Evolutionary conservation across 2,113 vertebrate genomes (phyloP).

Genomic region (Rhipidura dahli): DNA sequence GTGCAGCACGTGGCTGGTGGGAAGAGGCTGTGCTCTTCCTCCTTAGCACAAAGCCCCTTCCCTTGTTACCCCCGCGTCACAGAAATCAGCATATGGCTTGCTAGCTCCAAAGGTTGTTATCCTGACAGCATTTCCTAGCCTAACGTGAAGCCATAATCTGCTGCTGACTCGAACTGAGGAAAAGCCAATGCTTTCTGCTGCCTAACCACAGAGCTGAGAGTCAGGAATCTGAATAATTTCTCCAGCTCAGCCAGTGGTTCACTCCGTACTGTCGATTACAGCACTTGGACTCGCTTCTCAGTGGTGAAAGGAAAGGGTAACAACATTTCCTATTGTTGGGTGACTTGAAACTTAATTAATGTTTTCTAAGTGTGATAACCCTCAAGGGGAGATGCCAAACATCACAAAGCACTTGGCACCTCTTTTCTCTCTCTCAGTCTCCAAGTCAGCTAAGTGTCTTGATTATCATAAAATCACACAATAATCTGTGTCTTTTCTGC

Average conservation of each 20-base stretch:
- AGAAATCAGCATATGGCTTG: slow-evolving; percentile 45
- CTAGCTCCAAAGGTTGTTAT: slow-evolving; percentile 19
- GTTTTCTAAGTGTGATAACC: slow-evolving; percentile 25
- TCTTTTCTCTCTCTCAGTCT: background rate
- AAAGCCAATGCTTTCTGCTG: slow-evolving; percentile 25
- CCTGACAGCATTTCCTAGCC: slow-evolving; percentile 15
- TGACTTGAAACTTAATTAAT: slow-evolving; percentile 54
- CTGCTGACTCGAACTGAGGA: slow-evolving; percentile 24
- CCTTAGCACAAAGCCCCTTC: background rate
- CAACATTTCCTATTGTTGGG: background rate
- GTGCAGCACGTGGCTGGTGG: background rate
- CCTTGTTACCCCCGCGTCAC: background rate
- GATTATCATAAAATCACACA: slow-evolving; percentile 45
- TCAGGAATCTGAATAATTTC: background rate
- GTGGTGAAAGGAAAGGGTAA: slow-evolving; percentile 19
- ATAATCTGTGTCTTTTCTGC: slow-evolving; percentile 16
- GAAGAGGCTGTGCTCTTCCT: background rate
- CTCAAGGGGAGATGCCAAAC: slow-evolving; percentile 43
- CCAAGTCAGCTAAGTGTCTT: background rate
- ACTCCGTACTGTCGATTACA: background rate
- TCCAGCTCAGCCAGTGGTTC: slow-evolving; percentile 33
- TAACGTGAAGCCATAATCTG: slow-evolving; percentile 2
- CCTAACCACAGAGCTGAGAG: background rate
- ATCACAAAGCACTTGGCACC: slow-evolving; percentile 26
- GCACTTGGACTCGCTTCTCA: background rate